Conservation (phyloP, 2,888 invertebrate species). For the Entomobrya multifasciata region DNA sequence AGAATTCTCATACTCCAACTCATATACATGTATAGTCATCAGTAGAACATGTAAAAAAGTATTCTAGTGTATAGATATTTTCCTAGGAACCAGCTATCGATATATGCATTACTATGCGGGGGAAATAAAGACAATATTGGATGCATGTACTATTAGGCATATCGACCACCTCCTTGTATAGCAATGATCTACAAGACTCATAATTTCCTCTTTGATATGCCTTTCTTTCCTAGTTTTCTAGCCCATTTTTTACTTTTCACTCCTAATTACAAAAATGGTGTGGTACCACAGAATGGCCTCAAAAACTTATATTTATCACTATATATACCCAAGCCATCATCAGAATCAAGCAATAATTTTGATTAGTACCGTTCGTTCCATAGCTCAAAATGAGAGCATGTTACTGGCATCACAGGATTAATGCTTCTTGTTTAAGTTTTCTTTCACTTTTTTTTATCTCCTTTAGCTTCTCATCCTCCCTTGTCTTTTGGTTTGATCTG, state of each 20-base stretch:
- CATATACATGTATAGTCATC: background rate
- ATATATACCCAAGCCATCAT: background rate
- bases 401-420: background rate
- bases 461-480: background rate
- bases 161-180: too few species aligned
- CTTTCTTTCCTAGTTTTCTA: background rate
- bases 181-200: background rate
- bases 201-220: background rate
- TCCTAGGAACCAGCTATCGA: too few species aligned
- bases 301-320: background rate
- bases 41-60: too few species aligned
- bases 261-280: slow-evolving; percentile 12
- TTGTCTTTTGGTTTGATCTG: slow-evolving; percentile 46
- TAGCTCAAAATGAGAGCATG: background rate
- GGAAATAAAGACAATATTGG: background rate
- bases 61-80: too few species aligned
- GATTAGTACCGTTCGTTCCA: slow-evolving; percentile 2
- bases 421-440: slow-evolving; percentile 12
- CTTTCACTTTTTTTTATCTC: slow-evolving; percentile 16
- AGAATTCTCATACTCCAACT: slow-evolving; percentile 27
- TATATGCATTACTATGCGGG: too few species aligned
- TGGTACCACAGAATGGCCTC: background rate
- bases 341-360: slow-evolving; percentile 24
- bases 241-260: slow-evolving; percentile 22
- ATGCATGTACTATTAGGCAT: background rate